Percentiles rank a stretch among this genome's conserved stretches.
Evolutionary conservation across 2,113 vertebrate species (phyloP).

Genomic region (Passer domesticus): DNA sequence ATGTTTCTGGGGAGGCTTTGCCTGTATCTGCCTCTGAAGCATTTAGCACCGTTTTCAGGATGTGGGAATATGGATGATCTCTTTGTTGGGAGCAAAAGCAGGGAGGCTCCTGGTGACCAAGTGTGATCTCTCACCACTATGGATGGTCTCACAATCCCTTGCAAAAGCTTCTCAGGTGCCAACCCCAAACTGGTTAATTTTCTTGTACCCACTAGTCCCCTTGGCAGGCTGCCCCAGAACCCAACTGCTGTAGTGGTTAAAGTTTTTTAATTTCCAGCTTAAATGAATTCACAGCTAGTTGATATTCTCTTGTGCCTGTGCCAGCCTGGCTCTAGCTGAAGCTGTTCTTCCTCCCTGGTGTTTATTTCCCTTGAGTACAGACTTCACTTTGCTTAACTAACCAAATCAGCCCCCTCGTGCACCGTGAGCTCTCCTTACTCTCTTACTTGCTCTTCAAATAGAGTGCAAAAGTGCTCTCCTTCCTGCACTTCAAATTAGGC

Average conservation of each 20-base stretch:
- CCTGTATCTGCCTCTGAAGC: not conserved
- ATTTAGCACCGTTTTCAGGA: not conserved
- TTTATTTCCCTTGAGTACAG: not conserved
- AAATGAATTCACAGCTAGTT: not conserved
- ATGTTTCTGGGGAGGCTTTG: not conserved
- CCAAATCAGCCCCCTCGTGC: not conserved
- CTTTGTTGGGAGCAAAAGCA: not conserved
- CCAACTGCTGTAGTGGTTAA: not conserved
- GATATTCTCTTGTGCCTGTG: not conserved
- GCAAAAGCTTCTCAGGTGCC: not conserved
- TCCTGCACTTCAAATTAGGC: not conserved
- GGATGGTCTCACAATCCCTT: accelerated
- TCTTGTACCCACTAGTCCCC: not conserved
- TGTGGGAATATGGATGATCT: not conserved
- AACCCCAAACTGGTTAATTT: not conserved
- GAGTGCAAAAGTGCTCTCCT: not conserved
- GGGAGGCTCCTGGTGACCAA: accelerated
- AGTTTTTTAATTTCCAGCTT: not conserved
- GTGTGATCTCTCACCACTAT: not conserved
- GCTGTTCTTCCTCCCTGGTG: not conserved
- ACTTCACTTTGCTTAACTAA: not conserved
- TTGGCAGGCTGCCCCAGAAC: not conserved
- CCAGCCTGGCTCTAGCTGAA: not conserved
- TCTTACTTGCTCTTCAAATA: not conserved
- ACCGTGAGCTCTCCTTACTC: not conserved